Base-by-base conservation (phyloP, 2,113 vertebrate species). In the Thinocorus orbignyianus region DNA sequence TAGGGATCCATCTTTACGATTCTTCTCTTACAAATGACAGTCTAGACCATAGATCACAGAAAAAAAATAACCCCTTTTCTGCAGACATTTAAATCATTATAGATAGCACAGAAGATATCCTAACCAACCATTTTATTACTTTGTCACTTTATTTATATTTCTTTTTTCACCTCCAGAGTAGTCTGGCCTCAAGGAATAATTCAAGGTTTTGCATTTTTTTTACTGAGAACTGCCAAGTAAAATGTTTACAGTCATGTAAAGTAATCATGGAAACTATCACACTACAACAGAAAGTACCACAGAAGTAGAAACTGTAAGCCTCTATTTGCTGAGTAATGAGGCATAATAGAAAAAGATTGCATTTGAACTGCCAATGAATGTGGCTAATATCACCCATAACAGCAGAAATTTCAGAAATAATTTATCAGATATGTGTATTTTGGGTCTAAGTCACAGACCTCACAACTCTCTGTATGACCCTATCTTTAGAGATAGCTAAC, bases 361-460 rank as follows among this genome's bases (percentile, higher is more conserved):
- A 9, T 57, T 55, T 73, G 26, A 81, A 35, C 15, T 46, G 48
- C 16, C 64, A 81, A 25, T 13, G 12, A 81, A 58, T 58, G 30
- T 52, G 6, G 7, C 5, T 48, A 55, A 86, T 69, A 33, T 2
- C 65, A 25, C 10, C 54, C 42, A 39, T n/a, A 69, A 30, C 4
- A 86, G 14, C 35, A 86, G 62, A 83, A 93, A 80, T 61, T 77
- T 13, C 49, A 82, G 39, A 39, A 87, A 58, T n/a, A n/a, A 65
- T 35, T 46, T 11, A 52, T 54, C 60, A 74, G 42, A 17, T n/a
- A 31, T 66, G 18, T 8, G n/a, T 25, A 54, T 92, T 84, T 77
- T 46, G 23, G 6, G 13, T 74, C 73, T 64, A 15, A 20, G 48
- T 15, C 20, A 31, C 42, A 64, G 22, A 78, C 19, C 9, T 79